Percentiles rank a stretch among this genome's conserved stretches.
phyloP scores from a whole-genome alignment of 2,888 invertebrate genomes.

The Nephrotoma appendiculata region DNA sequence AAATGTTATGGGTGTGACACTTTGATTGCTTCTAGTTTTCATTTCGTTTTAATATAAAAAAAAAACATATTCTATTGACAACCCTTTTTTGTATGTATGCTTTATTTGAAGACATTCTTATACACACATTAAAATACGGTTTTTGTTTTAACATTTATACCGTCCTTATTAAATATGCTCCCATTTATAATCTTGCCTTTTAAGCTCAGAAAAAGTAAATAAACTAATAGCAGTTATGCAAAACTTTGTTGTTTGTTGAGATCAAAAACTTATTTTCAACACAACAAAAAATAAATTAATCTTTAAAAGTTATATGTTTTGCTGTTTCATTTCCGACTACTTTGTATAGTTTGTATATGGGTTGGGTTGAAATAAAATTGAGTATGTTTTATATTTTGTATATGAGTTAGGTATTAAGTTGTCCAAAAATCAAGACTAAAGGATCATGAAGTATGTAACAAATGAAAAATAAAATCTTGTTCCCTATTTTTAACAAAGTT shows the following conservation, averaged over 20 bases:
- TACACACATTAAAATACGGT: neutral
- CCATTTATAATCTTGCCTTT: neutral
- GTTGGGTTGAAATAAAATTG: too few relatives aligned
- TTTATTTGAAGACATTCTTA: neutral
- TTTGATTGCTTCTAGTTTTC: neutral
- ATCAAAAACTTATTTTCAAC: neutral
- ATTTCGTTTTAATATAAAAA: neutral
- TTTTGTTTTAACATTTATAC: neutral
- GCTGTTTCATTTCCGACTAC: neutral
- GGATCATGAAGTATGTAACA: too few relatives aligned
- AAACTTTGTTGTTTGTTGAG: neutral
- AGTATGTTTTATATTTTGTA: too few relatives aligned
- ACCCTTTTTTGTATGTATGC: neutral
- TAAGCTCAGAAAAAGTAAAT: neutral
- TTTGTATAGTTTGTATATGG: neutral
- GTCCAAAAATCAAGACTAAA: too few relatives aligned
- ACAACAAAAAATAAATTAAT: neutral
- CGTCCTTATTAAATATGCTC: neutral
- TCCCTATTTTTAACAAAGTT: too few relatives aligned
- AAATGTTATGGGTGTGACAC: neutral
- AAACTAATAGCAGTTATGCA: neutral
- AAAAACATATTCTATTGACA: neutral
- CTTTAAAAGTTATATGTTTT: neutral
- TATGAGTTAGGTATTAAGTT: too few relatives aligned
- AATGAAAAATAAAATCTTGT: too few relatives aligned